phyloP scores from a whole-genome alignment of 2,797 vertebrate species.

The Argya squamiceps region DNA sequence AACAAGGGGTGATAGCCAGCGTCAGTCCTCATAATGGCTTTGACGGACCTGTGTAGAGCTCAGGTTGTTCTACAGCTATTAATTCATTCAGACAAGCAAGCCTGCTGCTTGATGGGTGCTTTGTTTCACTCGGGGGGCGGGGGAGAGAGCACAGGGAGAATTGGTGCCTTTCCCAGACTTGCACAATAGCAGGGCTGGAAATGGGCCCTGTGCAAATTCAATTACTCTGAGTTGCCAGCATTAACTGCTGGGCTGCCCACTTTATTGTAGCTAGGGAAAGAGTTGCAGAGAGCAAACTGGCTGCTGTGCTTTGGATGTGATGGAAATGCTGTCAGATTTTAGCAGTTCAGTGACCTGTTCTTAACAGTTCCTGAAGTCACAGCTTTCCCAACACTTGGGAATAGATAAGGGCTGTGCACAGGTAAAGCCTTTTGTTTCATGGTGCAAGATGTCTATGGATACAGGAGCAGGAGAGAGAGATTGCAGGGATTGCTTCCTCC shows the following conservation, averaged over 20 bases:
- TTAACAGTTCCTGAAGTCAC: neutral
- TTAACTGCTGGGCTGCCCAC: conserved; percentile 2
- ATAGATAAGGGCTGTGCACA: neutral
- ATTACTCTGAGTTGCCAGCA: neutral
- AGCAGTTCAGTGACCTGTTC: neutral
- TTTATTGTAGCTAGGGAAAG: neutral
- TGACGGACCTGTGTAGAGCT: neutral
- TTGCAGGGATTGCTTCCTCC: neutral
- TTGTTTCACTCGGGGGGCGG: rapidly evolving
- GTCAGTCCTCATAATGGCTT: neutral
- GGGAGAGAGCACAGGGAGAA: neutral
- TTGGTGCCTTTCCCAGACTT: conserved; percentile 32
- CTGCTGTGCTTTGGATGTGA: neutral
- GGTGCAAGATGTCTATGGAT: neutral
- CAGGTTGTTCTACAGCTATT: conserved; percentile 2
- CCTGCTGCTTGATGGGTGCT: conserved; percentile 6
- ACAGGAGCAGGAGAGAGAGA: neutral
- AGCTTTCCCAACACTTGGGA: neutral
- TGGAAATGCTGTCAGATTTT: neutral
- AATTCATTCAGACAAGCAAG: neutral
- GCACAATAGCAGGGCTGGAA: conserved; percentile 14
- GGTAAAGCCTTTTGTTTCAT: neutral
- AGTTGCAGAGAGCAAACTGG: neutral
- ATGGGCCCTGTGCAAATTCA: neutral
- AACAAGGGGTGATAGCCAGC: neutral